Evolutionary conservation across 2,113 vertebrate genomes (phyloP), one percentile per base, ranked within the genome.

Genomic region (Pagrus major): DNA sequence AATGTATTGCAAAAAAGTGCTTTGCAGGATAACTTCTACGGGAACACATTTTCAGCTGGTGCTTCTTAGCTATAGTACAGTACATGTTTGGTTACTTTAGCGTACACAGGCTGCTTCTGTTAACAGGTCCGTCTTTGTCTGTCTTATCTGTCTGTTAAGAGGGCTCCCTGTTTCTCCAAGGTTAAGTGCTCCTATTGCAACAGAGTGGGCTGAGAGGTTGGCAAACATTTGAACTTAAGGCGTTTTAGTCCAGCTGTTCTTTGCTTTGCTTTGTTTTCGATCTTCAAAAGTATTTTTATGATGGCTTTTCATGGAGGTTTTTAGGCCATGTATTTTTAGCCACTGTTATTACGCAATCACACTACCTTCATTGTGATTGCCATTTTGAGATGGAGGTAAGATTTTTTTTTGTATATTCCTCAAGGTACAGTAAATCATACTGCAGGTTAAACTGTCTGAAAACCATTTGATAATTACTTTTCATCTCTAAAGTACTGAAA

Each of bases 191-290:
- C 44, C 12, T 70, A 55, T 73, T 42, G 25, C 61, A 47, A 37
- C 61, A 27, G 31, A 73, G 56, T 42, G 42, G 47, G 44, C 56
- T 46, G 58, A 84, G 18, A 51, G 21, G 72, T 87, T 18, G 1
- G 86, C 82, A 90, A 84, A 90, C 60, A 78, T 91, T 83, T 90
- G 68, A 83, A 66, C 67, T 59, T 18, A 15, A 83, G 73, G 85
- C 29, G 63, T 69, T 85, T 47, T 14, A 59, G n/a, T 35, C 25
- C 42, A 68, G 25, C 52, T 47, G 58, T 35, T 60, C 61, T 27
- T 56, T 55, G 25, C 15, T 42, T 42, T 68, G 23, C 18, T 80
- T 64, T 74, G 58, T 68, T 77, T 68, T 69, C 5, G 12, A 2
- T 68, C 20, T 44, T 51, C 5, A 35, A n/a, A 55, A 31, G 6